Conservation (phyloP, 2,888 invertebrate genomes). For the Thecocarcelia acutangulata region DNA sequence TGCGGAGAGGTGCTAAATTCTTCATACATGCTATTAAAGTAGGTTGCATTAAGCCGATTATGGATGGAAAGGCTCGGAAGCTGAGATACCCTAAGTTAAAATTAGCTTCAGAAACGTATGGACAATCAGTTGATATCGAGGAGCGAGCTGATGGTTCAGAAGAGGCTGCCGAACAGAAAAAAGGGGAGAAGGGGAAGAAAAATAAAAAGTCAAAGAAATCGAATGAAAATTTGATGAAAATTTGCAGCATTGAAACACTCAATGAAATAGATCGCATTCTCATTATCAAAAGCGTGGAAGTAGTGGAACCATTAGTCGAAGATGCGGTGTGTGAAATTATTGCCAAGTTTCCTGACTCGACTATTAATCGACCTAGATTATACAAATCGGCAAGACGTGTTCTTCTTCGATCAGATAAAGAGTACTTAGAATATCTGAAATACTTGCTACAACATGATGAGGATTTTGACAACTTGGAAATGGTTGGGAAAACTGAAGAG, state of each 20-base stretch:
- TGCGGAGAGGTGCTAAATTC: slow-evolving; percentile 78
- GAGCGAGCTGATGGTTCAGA: slow-evolving; percentile 9
- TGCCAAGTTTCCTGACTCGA: slow-evolving; percentile 69
- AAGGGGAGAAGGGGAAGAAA: not conserved
- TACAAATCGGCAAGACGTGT: slow-evolving; percentile 76
- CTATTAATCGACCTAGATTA: slow-evolving; percentile 65
- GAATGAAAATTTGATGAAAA: slow-evolving; percentile 64
- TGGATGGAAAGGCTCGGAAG: slow-evolving; percentile 72
- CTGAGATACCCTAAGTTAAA: slow-evolving; percentile 74
- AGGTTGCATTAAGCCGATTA: slow-evolving; percentile 76
- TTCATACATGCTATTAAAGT: slow-evolving; percentile 84
- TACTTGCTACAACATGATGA: slow-evolving; percentile 75
- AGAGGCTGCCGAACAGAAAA: not conserved
- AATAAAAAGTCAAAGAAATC: slow-evolving; percentile 53
- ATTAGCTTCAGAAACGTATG: slow-evolving; percentile 74
- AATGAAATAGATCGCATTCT: slow-evolving; percentile 74
- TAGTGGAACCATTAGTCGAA: slow-evolving; percentile 73
- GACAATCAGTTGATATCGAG: slow-evolving; percentile 63
- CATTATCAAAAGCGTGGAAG: slow-evolving; percentile 72
- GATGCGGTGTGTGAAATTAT: slow-evolving; percentile 74
- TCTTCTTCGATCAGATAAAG: slow-evolving; percentile 76
- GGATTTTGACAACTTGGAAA: slow-evolving; percentile 80
- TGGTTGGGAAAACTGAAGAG: slow-evolving; percentile 81
- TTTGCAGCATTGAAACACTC: slow-evolving; percentile 77
- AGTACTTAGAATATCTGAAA: slow-evolving; percentile 75